Evolutionary conservation across 2,113 vertebrate species (phyloP), one percentile per base, ranked within the genome.

Genomic region (Todiramphus chloris): DNA sequence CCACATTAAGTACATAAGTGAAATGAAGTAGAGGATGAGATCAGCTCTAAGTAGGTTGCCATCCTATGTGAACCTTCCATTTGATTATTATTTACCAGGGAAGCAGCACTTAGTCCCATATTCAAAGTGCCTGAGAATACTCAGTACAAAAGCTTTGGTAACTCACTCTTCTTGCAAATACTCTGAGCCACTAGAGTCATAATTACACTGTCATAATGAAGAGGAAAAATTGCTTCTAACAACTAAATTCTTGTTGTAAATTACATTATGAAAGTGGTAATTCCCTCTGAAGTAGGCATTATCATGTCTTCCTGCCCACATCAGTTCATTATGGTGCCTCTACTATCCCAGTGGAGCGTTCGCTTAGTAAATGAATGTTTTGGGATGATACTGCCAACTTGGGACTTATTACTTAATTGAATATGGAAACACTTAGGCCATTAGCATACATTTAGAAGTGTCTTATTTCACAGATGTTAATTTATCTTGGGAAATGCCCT

Each of bases 181-280:
- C 66, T 91, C 93, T 20, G 59, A 94, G 93, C 91, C 90, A 73
- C 93, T 62, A 60, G 74, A 93, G 83, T 67, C 91, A 91, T 94
- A 96, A 97, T 97, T 95, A 97, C 89, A 68, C 63, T 95, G 94
- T 92, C 92, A 97, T 94, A 96, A 97, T 93, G 95, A 94, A 92
- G 92, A 86, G 77, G 23, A 73, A 81, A 67, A 85, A 92, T 7
- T 15, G 25, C 68, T 72, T 76, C 50, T 39, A 96, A 91, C 39
- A 72, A 90, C 60, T n/a, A n/a, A 86, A 63, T 80, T 72, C 88
- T 74, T 66, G 67, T 12, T 79, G 90, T 43, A 95, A 91, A 94
- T 90, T 93, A 60, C 87, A 59, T 51, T 60, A 18, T 74, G 79
- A 70, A 77, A 59, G 56, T 19, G 5, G 44, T 15, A 84, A 48